Base-by-base conservation (phyloP, 2,797 vertebrate species). In the Nannoperca obscura region DNA sequence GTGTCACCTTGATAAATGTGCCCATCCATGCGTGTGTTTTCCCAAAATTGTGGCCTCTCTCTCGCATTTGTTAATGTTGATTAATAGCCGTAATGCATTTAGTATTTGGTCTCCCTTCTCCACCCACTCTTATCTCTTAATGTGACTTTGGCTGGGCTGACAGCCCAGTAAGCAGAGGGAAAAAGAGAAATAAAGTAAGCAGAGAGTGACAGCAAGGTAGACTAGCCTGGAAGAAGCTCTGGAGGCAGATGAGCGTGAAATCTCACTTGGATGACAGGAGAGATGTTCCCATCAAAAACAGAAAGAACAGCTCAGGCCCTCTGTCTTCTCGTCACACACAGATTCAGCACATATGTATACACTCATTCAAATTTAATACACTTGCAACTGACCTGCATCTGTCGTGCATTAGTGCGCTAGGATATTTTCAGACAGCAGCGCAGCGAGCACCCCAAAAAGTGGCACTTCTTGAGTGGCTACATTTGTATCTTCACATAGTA, bases 51-150 rank as follows among this genome's bases (percentile, higher is more conserved):
- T 14, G 22, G 82, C 78, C 76, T 86, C 83, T 88, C 88, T 87
- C 83, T 90, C 76, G 30, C 88, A 93, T 92, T 92, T 86, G 79
- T 90, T 94, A 90, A 93, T 92, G 88, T 85, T 94, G 93, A 95
- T 93, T 94, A 94, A 94, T 94, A 89, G 92, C 87, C 81, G 81
- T 90, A 87, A 93, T 94, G 89, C 84, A 72, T 94, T 91, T 90
- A 91, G 87, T 93, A 87, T 94, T 92, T 88, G 89, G 87, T 84
- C 90, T 92, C 85, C 77, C 86, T 81, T 90, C 86, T 91, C 91
- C 92, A 76, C 92, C 93, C 89, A 89, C 92, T 91, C 89, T 88
- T 86, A 91, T 93, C 91, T 93, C 79, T 87, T 92, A 91, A 92
- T 93, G 91, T 93, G 93, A 92, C 91, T 93, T 84, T 83, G 86